phyloP scores from a whole-genome alignment of 2,888 invertebrate genomes.

The Tiliacea citrago region DNA sequence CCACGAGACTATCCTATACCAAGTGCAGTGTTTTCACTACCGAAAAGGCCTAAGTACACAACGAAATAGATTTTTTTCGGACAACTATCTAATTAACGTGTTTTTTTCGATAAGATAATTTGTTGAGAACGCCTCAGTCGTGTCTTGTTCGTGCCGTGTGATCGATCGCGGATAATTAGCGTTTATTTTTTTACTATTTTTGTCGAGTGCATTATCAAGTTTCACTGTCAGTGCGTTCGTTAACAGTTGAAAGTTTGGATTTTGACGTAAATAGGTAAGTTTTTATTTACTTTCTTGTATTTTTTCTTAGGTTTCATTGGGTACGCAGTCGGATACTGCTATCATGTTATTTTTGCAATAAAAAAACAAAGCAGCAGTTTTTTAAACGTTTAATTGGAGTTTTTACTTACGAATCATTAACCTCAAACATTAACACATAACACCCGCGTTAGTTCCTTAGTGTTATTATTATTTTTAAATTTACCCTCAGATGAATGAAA shows the following conservation, averaged over 20 bases:
- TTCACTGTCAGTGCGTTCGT: slow-evolving; percentile 75
- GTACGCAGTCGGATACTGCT: slow-evolving; percentile 3
- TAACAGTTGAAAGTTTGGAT: slow-evolving; percentile 81
- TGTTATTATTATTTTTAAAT: slow-evolving; percentile 35
- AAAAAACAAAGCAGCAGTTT: slow-evolving; percentile 28
- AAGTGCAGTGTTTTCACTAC: slow-evolving; percentile 62
- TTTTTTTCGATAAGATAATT: slow-evolving; percentile 81
- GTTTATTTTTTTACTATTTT: slow-evolving; percentile 59
- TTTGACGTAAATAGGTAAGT: slow-evolving; percentile 83
- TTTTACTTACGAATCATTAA: slow-evolving; percentile 41
- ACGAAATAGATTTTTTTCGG: slow-evolving; percentile 66
- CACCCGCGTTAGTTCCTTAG: slow-evolving; percentile 4
- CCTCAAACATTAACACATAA: slow-evolving; percentile 19
- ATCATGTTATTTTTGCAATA: slow-evolving; percentile 13
- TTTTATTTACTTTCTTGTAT: slow-evolving; percentile 44
- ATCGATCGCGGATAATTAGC: slow-evolving; percentile 76
- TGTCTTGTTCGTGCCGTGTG: slow-evolving; percentile 83
- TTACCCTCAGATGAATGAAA: slow-evolving; percentile 50
- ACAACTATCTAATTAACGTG: slow-evolving; percentile 58
- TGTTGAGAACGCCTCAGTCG: slow-evolving; percentile 67
- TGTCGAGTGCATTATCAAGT: slow-evolving; percentile 75
- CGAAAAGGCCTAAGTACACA: slow-evolving; percentile 74
- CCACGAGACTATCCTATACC: slow-evolving; percentile 55
- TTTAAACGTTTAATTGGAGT: slow-evolving; percentile 8
- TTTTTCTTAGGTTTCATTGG: neutral